phyloP scores from a whole-genome alignment of 2,888 invertebrate species.

The Eilema caniola region DNA sequence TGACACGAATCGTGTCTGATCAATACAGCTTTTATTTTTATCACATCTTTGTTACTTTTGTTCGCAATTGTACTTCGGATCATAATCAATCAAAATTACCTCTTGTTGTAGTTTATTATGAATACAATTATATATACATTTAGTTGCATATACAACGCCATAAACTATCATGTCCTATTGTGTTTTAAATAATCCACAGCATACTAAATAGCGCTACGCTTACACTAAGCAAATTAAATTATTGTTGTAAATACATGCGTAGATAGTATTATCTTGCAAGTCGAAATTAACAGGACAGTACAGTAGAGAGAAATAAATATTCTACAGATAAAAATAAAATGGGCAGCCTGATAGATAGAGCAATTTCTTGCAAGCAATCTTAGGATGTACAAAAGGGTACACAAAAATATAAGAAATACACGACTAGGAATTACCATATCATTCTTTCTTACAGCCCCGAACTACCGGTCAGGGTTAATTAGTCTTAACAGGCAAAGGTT shows the following conservation, averaged over 20 bases:
- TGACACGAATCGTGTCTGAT: slow-evolving; percentile 58
- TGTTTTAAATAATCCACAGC: not conserved
- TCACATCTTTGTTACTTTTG: slow-evolving; percentile 9
- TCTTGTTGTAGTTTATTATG: not conserved
- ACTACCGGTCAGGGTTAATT: not conserved
- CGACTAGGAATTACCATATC: not conserved
- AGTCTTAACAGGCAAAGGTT: not conserved
- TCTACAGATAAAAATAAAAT: not conserved
- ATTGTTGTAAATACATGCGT: not conserved
- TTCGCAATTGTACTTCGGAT: slow-evolving; percentile 15
- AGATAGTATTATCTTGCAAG: not conserved
- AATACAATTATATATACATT: not conserved
- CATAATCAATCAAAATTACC: slow-evolving; percentile 15
- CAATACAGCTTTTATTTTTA: slow-evolving; percentile 56
- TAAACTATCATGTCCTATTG: not conserved
- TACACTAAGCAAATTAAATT: not conserved
- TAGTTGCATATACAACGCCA: not conserved
- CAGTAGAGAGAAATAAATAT: not conserved
- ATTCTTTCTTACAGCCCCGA: not conserved
- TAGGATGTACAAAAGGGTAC: not conserved
- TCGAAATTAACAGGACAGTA: not conserved
- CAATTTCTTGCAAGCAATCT: not conserved
- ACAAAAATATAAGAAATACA: not conserved
- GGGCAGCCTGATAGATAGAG: not conserved
- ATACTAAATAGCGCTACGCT: not conserved